Base-by-base conservation (phyloP, 2,797 vertebrate genomes). In the Enteromius viviparus region DNA sequence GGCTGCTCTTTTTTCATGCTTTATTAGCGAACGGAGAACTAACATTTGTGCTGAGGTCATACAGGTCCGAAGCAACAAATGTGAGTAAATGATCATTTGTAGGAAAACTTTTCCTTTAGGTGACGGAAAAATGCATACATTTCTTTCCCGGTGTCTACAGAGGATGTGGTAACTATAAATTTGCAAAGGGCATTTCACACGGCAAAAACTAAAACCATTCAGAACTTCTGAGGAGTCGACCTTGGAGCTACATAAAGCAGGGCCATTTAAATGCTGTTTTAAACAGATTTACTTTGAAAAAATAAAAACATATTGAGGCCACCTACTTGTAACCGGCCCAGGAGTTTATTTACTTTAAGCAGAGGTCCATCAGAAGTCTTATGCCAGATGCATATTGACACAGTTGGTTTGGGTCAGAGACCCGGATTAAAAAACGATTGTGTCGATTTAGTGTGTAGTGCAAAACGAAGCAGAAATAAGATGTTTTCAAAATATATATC, bases 211-310 rank as follows among this genome's bases (percentile, higher is more conserved):
- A 90, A 92, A 92, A 92, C 87, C 88, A 91, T 91, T 92, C 91
- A 90, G 92, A 92, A 89, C 88, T 87, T 82, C 88, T 88, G 88
- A 93, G 92, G 91, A 86, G 88, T 92, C 92, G 92, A 92, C 91
- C 86, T 92, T 92, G 89, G 79, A 89, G 89, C 86, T 26, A 84
- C 87, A 87, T 89, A 88, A 87, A 91, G 90, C 88, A 79, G 85
- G 87, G n/a, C 90, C 87, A 83, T 92, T 93, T 88, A 91, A 94
- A 92, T 91, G 89, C 88, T 65, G 84, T 89, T 93, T 92, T 89
- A 93, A 93, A 94, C 89, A 91, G 90, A 92, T 94, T 94, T 93
- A 91, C 91, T 87, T 84, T 23, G 76, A 89, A 92, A 93, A 93
- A 89, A 92, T 85, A 93, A 93, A 89, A 92, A 87, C 80, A 89